These are phyloP conservation scores for Brachypalpus laphriformis DNA, from an alignment of 2,888 invertebrate species.

Conservation along the genomic window DNA sequence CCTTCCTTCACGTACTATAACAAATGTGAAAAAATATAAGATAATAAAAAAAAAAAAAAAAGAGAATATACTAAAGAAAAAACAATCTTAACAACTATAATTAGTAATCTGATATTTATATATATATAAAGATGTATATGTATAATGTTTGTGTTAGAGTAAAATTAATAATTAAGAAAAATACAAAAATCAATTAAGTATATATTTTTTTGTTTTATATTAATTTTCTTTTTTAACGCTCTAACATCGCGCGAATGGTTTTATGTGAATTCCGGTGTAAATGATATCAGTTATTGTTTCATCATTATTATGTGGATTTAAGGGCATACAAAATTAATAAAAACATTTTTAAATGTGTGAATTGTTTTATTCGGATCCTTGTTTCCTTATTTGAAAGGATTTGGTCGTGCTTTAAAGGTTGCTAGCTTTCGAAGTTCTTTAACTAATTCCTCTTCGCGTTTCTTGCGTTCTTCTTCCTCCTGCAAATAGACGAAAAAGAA, in stretches of 20 bases:
- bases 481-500: slow-evolving; percentile 74
- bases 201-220: slow-evolving; percentile 37
- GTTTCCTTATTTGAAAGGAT: slow-evolving; percentile 80
- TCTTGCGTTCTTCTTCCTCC: slow-evolving; percentile 80
- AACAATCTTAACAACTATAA: slow-evolving; percentile 63
- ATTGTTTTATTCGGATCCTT: slow-evolving; percentile 46
- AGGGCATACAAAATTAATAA: not conserved
- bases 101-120: slow-evolving; percentile 67
- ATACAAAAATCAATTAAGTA: slow-evolving; percentile 66
- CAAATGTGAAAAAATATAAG: slow-evolving; percentile 33
- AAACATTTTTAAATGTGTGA: not conserved
- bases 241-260: not conserved
- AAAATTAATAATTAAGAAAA: slow-evolving; percentile 56
- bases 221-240: slow-evolving; percentile 10
- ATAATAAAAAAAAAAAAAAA: slow-evolving; percentile 9
- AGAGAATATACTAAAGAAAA: no score
- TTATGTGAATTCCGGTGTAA: not conserved
- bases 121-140: slow-evolving; percentile 52
- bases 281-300: slow-evolving; percentile 15
- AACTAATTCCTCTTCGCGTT: slow-evolving; percentile 78
- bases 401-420: slow-evolving; percentile 82
- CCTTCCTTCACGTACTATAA: slow-evolving; percentile 28
- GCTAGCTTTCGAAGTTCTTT: slow-evolving; percentile 80
- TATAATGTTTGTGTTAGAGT: slow-evolving; percentile 61
- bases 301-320: not conserved